These are phyloP conservation scores for Arctia plantaginis DNA, from an alignment of 2,888 invertebrate genomes.

Conservation along the genomic window DNA sequence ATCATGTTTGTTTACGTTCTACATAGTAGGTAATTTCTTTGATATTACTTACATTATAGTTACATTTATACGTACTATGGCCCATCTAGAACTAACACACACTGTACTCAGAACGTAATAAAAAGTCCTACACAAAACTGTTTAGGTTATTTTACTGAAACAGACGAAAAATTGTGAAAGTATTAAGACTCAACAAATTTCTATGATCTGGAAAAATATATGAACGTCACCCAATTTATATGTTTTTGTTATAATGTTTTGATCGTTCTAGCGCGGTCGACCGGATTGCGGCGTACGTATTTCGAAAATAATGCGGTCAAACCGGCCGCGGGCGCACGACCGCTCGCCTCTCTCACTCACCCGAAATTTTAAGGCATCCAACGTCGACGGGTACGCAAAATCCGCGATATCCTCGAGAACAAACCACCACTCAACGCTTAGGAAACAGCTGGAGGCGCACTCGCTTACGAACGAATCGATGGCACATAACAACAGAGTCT, in stretches of 20 bases:
- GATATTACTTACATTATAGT: constrained; percentile 18
- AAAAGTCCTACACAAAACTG: constrained; percentile 25
- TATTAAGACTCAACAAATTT: constrained; percentile 51
- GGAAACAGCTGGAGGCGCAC: constrained; percentile 79
- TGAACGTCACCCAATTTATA: constrained; percentile 67
- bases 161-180: constrained; percentile 42
- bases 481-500: constrained; percentile 79
- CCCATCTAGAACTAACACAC: constrained; percentile 10
- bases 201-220: constrained; percentile 57
- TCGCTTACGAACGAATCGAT: constrained; percentile 76
- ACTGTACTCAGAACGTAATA: constrained; percentile 4
- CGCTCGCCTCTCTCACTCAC: constrained; percentile 83
- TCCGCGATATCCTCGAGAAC: constrained; percentile 71
- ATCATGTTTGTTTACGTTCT: constrained; percentile 22
- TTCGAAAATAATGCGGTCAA: constrained; percentile 86
- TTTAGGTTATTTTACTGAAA: constrained; percentile 29
- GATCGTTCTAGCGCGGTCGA: constrained; percentile 81
- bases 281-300: constrained; percentile 84
- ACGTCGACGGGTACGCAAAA: constrained; percentile 79
- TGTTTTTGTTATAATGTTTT: constrained; percentile 84
- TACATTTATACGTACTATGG: constrained; percentile 13
- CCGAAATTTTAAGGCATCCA: constrained; percentile 86
- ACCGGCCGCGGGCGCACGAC: constrained; percentile 82
- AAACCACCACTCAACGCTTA: constrained; percentile 73
- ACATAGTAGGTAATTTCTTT: constrained; percentile 9